Conservation (phyloP, 1,140 invertebrate genomes). For the Eubasilissa regina region DNA sequence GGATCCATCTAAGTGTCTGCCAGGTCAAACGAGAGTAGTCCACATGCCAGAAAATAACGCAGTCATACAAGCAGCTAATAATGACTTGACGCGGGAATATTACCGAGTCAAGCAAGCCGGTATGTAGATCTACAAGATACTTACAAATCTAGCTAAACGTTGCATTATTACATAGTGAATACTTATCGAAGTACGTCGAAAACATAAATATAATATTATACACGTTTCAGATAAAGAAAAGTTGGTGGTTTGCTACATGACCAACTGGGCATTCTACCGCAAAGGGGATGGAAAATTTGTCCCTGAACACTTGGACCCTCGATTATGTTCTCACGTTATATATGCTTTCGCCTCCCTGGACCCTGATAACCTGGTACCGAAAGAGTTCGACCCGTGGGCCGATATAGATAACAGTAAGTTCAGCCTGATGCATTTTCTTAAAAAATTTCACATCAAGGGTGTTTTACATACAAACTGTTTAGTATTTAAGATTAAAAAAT, state of each 20-base stretch:
- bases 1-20: conserved; percentile 51
- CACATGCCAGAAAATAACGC: conserved; percentile 18
- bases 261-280: conserved; percentile 91
- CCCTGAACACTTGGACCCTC: conserved; percentile 86
- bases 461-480: no score
- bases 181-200: no score
- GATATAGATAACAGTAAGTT: conserved; percentile 88
- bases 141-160: no score
- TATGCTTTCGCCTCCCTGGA: conserved; percentile 93
- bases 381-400: conserved; percentile 87
- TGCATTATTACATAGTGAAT: no score
- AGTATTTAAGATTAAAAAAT: no score
- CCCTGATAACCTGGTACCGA: conserved; percentile 81
- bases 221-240: conserved; percentile 23
- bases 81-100: conserved; percentile 43
- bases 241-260: conserved; percentile 87
- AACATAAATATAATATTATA: no score
- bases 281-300: conserved; percentile 87
- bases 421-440: no score
- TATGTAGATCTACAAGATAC: not conserved
- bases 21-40: conserved; percentile 47
- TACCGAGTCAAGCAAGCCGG: conserved; percentile 44
- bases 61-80: conserved; percentile 13
- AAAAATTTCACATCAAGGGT: no score
- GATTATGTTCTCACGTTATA: conserved; percentile 89